Conservation (phyloP, 2,888 invertebrate species). For the Drosophila borealis region DNA sequence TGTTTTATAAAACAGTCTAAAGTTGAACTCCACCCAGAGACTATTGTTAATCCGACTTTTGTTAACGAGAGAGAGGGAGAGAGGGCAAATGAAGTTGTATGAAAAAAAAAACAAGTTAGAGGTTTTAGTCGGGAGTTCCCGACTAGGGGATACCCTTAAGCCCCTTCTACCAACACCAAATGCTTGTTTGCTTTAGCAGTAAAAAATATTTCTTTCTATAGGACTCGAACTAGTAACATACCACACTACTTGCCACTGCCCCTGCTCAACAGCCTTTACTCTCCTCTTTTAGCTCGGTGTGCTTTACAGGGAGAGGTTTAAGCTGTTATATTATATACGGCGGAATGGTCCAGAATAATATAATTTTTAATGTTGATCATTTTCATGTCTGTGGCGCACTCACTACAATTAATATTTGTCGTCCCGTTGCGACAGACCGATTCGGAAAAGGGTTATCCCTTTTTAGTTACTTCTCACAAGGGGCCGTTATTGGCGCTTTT, state of each 20-base stretch:
- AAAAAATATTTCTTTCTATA: too few relatives aligned
- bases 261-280: too few relatives aligned
- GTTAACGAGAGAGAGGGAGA: background rate
- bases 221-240: too few relatives aligned
- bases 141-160: too few relatives aligned
- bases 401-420: conserved; percentile 77
- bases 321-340: background rate
- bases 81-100: background rate
- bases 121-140: too few relatives aligned
- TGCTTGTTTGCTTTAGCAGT: too few relatives aligned
- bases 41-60: conserved; percentile 42
- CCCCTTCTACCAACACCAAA: too few relatives aligned
- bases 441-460: conserved; percentile 26
- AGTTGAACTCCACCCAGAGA: background rate
- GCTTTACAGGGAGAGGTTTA: too few relatives aligned
- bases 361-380: conserved; percentile 74
- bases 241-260: too few relatives aligned
- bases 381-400: conserved; percentile 63
- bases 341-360: conserved; percentile 25
- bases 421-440: conserved; percentile 11
- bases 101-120: too few relatives aligned
- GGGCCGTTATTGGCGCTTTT: conserved; percentile 40
- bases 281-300: too few relatives aligned
- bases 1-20: conserved; percentile 27
- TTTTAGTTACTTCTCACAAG: conserved; percentile 72